Evolutionary conservation across 2,797 vertebrate genomes (phyloP).

Genomic region (Acridotheres tristis): DNA sequence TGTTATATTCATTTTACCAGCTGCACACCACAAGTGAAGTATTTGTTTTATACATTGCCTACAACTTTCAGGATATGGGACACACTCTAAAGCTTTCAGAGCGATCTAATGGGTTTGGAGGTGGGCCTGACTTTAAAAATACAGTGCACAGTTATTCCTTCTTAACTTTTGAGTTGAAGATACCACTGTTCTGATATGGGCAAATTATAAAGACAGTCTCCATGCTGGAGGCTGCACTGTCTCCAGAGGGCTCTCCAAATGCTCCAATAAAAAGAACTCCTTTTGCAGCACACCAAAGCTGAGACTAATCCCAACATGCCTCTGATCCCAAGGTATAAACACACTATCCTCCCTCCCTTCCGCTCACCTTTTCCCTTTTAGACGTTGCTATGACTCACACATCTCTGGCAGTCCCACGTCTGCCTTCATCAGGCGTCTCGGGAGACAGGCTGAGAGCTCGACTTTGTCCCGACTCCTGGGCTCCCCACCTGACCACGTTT

Average conservation of each 20-base stretch:
- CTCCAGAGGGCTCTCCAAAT: not conserved
- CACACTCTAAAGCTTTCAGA: not conserved
- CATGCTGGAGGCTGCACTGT: not conserved
- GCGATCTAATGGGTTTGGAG: not conserved
- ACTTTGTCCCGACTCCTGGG: not conserved
- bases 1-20: not conserved
- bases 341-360: not conserved
- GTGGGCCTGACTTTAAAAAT: not conserved
- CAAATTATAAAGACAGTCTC: not conserved
- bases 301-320: conserved; percentile 1
- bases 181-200: not conserved
- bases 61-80: not conserved
- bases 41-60: not conserved
- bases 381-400: not conserved
- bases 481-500: not conserved
- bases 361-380: not conserved
- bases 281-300: not conserved
- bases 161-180: not conserved
- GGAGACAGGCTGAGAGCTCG: not conserved
- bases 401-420: not conserved
- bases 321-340: not conserved
- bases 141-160: not conserved
- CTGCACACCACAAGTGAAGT: not conserved
- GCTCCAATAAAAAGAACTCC: not conserved
- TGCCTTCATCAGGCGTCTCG: not conserved